Conservation (phyloP, 2,113 vertebrate species). For the Cettia cetti region DNA sequence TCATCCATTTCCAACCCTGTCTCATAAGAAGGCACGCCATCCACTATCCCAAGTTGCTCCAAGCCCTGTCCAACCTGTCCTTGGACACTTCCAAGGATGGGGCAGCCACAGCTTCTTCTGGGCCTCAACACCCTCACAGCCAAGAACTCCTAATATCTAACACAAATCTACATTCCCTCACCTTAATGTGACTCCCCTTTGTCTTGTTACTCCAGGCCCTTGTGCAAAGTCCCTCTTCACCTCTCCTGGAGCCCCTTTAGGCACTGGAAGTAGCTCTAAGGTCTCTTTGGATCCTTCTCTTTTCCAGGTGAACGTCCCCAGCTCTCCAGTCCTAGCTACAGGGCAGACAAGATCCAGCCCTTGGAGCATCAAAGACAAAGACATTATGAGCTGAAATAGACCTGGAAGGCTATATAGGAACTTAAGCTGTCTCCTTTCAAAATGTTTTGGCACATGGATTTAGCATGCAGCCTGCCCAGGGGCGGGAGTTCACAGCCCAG, state of each 20-base stretch:
- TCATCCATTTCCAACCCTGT: background rate
- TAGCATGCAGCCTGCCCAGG: background rate
- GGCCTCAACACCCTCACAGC: background rate
- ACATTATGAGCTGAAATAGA: background rate
- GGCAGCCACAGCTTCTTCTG: background rate
- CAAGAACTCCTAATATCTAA: background rate
- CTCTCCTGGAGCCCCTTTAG: background rate
- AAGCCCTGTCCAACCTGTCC: accelerated
- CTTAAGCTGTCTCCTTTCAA: background rate
- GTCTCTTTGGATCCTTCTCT: background rate
- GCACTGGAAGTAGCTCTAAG: background rate
- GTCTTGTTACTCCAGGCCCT: background rate
- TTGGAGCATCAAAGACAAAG: background rate
- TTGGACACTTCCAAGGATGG: background rate
- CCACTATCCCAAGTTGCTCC: background rate
- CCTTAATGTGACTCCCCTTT: background rate
- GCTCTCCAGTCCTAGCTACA: background rate
- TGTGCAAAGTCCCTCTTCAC: no score
- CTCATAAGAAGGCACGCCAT: accelerated
- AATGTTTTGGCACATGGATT: background rate
- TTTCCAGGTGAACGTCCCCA: background rate
- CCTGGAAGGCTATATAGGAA: background rate
- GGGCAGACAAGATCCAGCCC: background rate
- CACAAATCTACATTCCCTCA: background rate
- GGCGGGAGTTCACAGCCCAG: background rate